A percentile compares a stretch with the other conserved stretches of the same genome.
These are phyloP conservation scores for Oncorhynchus gorbuscha DNA, from an alignment of 2,113 vertebrate genomes.

Conservation along the genomic window DNA sequence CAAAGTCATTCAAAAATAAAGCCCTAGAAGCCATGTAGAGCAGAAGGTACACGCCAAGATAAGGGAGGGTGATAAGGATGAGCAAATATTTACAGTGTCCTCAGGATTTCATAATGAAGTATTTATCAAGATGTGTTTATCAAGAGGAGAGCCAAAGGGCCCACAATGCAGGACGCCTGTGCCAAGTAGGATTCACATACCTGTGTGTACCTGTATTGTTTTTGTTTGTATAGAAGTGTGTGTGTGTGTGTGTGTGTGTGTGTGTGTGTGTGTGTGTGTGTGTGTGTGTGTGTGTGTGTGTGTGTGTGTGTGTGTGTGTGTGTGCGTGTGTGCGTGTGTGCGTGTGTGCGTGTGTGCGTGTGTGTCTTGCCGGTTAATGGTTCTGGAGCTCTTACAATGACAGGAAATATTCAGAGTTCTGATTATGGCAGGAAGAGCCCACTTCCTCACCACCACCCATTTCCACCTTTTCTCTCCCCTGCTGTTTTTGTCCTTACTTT, in stretches of 20 bases:
- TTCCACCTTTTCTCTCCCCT: constrained; percentile 38
- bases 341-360: constrained; percentile 7
- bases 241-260: neutral
- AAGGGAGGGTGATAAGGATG: constrained; percentile 65
- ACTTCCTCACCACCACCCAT: constrained; percentile 60
- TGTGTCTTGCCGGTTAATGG: constrained; percentile 45
- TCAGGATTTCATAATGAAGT: constrained; percentile 76
- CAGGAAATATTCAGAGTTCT: constrained; percentile 76
- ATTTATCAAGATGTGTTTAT: constrained; percentile 57
- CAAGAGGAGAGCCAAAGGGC: constrained; percentile 57
- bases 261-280: neutral
- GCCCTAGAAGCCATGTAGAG: constrained; percentile 57
- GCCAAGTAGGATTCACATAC: constrained; percentile 53
- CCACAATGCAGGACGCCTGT: constrained; percentile 24
- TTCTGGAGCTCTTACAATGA: constrained; percentile 73
- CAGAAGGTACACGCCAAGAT: constrained; percentile 71
- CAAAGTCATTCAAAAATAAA: constrained; percentile 68
- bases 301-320: constrained; percentile 9
- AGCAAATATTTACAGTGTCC: constrained; percentile 77
- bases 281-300: neutral
- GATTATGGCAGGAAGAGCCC: constrained; percentile 77
- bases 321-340: neutral
- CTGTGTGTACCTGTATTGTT: too few species aligned
- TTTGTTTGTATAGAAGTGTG: too few species aligned
- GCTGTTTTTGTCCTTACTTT: constrained; percentile 59